A percentile compares a stretch with the other conserved stretches of the same genome.
phyloP scores from a whole-genome alignment of 2,113 vertebrate genomes.

The Holacanthus passer region DNA sequence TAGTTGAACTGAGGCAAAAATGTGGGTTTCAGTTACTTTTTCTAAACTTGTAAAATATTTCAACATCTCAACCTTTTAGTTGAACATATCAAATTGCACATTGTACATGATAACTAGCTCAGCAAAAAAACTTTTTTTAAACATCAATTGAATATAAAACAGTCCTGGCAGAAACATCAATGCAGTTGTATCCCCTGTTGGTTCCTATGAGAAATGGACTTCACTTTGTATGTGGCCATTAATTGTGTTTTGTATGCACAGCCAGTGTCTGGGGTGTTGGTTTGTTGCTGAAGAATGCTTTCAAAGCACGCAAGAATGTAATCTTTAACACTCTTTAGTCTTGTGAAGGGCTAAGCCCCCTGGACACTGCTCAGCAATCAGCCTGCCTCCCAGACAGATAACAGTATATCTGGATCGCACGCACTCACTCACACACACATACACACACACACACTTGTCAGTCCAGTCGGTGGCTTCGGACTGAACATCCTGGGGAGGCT shows the following conservation, averaged over 20 bases:
- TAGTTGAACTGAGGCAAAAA: not conserved
- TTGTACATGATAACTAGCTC: not conserved
- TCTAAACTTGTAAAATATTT: not conserved
- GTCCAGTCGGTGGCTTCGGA: conserved; percentile 57
- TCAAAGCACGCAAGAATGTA: conserved; percentile 76
- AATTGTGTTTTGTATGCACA: conserved; percentile 70
- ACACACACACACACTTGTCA: conserved; percentile 55
- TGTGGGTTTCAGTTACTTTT: not conserved
- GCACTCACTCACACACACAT: conserved; percentile 48
- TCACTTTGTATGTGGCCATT: conserved; percentile 64
- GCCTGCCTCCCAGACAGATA: conserved; percentile 80
- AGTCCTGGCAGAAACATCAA: conserved; percentile 17
- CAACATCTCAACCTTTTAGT: not conserved
- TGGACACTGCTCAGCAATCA: conserved; percentile 74
- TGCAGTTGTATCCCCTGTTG: conserved; percentile 33
- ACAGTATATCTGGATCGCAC: conserved; percentile 75
- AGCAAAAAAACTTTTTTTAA: not conserved
- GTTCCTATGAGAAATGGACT: conserved; percentile 57
- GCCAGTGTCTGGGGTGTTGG: conserved; percentile 71
- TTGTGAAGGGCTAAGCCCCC: conserved; percentile 75
- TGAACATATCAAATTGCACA: not conserved
- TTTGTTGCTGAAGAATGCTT: conserved; percentile 79
- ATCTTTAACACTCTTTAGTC: conserved; percentile 81
- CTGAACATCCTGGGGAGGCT: conserved; percentile 76
- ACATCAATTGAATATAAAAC: not conserved